phyloP scores from a whole-genome alignment of 2,888 invertebrate genomes.

The Tanytarsus gracilentus region DNA sequence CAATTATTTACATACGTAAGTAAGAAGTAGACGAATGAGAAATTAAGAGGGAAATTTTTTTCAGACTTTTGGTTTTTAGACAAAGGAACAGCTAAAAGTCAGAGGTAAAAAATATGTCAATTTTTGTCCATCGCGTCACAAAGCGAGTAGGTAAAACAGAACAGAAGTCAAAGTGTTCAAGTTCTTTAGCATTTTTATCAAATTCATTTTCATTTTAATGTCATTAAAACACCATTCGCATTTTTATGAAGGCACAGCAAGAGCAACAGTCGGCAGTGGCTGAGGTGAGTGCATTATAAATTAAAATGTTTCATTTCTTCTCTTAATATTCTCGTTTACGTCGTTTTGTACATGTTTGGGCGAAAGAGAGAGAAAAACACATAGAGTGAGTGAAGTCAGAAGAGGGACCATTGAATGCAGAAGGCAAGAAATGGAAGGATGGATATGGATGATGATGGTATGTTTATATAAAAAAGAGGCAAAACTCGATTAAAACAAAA shows the following conservation, averaged over 20 bases:
- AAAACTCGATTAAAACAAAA: conserved; percentile 24
- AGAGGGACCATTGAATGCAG: not conserved
- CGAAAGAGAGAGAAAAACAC: not conserved
- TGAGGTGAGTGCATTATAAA: conserved; percentile 26
- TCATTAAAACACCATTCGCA: conserved; percentile 15
- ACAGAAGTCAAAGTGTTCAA: not conserved
- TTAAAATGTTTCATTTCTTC: conserved; percentile 1
- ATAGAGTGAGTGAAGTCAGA: not conserved
- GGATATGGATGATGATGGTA: no score
- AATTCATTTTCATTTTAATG: conserved; percentile 22
- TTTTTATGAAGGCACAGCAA: conserved; percentile 18
- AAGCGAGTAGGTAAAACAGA: not conserved
- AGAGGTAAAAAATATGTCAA: no score
- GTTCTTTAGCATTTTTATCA: conserved; percentile 13
- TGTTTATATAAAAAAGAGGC: no score
- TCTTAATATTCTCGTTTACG: not conserved
- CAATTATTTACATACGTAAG: conserved; percentile 2
- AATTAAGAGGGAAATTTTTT: no score
- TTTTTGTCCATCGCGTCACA: no score
- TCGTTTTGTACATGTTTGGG: not conserved
- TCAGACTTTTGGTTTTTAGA: no score
- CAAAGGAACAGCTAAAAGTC: no score
- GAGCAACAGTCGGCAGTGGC: no score
- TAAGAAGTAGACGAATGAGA: no score
- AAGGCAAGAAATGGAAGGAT: not conserved